Evolutionary conservation across 2,797 vertebrate species (phyloP).

Genomic region (Tapera naevia): DNA sequence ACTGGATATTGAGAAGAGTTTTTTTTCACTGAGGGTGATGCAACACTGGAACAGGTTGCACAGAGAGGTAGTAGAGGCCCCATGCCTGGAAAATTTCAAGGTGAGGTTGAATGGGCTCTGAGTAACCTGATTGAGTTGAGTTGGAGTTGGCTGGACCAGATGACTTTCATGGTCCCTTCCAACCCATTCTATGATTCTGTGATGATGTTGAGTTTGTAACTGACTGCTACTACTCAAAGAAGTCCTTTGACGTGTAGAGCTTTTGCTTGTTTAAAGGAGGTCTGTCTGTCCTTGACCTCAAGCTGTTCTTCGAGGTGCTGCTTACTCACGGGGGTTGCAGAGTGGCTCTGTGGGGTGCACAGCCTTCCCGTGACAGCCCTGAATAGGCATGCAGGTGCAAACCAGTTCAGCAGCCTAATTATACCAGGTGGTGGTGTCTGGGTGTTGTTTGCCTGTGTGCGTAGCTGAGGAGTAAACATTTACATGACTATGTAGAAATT

Average conservation of each 20-base stretch:
- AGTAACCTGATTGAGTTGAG: too few relatives aligned
- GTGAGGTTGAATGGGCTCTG: too few relatives aligned
- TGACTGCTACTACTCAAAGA: neutral
- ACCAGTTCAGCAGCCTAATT: neutral
- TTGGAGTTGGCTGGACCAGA: too few relatives aligned
- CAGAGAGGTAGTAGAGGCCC: too few relatives aligned
- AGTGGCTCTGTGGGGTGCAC: rapidly evolving
- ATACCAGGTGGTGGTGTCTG: neutral
- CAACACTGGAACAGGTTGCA: too few relatives aligned
- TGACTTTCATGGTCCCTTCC: too few relatives aligned
- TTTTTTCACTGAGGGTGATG: too few relatives aligned
- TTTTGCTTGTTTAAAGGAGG: neutral
- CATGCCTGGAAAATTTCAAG: neutral
- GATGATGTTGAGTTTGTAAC: neutral
- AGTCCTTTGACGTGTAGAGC: neutral
- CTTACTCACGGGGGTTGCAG: neutral
- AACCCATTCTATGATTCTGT: too few relatives aligned
- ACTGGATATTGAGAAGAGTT: too few relatives aligned
- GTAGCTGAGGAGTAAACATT: neutral
- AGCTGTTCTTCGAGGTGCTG: neutral
- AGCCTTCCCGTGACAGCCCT: neutral
- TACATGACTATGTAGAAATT: rapidly evolving
- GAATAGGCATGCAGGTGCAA: neutral
- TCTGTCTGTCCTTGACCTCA: neutral
- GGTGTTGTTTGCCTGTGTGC: neutral